phyloP scores from a whole-genome alignment of 2,113 vertebrate species.

The Bungarus multicinctus region DNA sequence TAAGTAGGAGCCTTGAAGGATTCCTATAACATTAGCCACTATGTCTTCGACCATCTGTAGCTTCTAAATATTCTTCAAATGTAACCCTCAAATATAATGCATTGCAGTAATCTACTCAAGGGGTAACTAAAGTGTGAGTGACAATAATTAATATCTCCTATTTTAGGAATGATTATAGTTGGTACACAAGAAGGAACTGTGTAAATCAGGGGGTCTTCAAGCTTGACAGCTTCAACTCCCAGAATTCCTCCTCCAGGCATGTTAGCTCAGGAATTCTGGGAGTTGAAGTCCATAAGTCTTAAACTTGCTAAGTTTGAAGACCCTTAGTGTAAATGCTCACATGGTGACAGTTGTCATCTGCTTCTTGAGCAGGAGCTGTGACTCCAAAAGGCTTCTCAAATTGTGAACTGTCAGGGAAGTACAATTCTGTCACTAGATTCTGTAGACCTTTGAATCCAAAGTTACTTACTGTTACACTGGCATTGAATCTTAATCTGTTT shows the following conservation, averaged over 20 bases:
- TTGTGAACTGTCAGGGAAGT: neutral
- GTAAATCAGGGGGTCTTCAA: too few species aligned
- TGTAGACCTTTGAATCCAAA: neutral
- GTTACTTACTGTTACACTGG: neutral
- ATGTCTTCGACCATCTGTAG: neutral
- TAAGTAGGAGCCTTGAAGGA: neutral
- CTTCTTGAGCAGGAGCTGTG: neutral
- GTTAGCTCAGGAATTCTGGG: too few species aligned
- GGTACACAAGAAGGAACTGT: neutral
- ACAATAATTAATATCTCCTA: neutral
- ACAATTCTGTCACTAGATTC: neutral
- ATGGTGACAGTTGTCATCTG: neutral
- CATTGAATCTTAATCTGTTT: neutral
- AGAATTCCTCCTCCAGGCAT: too few species aligned
- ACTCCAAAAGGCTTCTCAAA: neutral
- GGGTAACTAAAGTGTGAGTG: neutral
- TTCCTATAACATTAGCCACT: neutral
- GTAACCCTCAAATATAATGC: neutral
- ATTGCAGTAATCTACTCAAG: neutral
- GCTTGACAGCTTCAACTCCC: too few species aligned
- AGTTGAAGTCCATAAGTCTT: too few species aligned
- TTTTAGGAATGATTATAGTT: neutral
- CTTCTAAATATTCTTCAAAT: neutral
- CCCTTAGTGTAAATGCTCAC: neutral
- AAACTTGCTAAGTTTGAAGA: too few species aligned